phyloP scores from a whole-genome alignment of 2,888 invertebrate genomes.

The Cistogaster globosa region DNA sequence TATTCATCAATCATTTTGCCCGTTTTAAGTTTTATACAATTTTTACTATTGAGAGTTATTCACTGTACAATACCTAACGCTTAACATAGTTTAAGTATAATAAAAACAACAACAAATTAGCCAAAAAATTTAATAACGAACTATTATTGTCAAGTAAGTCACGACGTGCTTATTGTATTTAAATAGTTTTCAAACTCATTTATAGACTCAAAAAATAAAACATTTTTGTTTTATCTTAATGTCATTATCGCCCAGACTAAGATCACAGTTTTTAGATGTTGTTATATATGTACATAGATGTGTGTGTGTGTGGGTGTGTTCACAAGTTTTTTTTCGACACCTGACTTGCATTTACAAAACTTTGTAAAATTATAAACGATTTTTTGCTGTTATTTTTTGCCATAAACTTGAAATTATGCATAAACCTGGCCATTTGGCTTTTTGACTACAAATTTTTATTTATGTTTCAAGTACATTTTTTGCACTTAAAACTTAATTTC shows the following conservation, averaged over 20 bases:
- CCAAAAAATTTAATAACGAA: constrained; percentile 40
- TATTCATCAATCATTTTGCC: constrained; percentile 66
- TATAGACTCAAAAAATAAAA: constrained; percentile 21
- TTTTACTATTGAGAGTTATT: no score
- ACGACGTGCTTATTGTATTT: not conserved
- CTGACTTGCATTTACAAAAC: constrained; percentile 62
- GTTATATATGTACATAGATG: no score
- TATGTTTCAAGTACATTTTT: constrained; percentile 2
- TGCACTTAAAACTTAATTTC: constrained; percentile 8
- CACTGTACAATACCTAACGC: not conserved
- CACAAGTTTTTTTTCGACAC: constrained; percentile 27
- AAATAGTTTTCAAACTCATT: constrained; percentile 27
- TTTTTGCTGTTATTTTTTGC: constrained; percentile 17
- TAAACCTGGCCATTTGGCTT: constrained; percentile 33
- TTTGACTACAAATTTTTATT: constrained; percentile 1
- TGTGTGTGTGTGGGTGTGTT: not conserved
- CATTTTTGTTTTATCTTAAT: constrained; percentile 29
- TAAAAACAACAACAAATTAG: constrained; percentile 6
- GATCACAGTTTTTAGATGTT: not conserved
- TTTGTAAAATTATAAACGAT: constrained; percentile 5
- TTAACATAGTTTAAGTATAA: not conserved
- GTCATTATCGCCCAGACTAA: constrained; percentile 31
- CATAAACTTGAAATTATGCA: constrained; percentile 51
- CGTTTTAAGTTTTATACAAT: constrained; percentile 51
- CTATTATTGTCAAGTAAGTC: constrained; percentile 2